These are phyloP conservation scores for Noctua fimbriata DNA, from an alignment of 2,888 invertebrate genomes.

Conservation along the genomic window DNA sequence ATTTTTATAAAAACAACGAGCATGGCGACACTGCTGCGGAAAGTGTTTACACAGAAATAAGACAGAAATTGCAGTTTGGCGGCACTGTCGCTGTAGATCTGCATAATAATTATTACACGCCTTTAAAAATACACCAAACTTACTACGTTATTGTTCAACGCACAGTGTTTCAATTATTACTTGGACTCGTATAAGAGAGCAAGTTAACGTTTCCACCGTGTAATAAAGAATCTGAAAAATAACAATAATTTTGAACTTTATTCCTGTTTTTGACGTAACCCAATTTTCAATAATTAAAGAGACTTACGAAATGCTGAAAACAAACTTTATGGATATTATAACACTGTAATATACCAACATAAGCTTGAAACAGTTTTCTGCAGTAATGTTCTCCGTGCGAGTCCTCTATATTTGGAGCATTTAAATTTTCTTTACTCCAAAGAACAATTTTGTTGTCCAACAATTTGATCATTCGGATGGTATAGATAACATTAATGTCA, in stretches of 20 bases:
- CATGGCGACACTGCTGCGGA: too few species aligned
- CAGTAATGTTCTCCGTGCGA: neutral
- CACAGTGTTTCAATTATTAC: neutral
- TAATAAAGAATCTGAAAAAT: slow-evolving; percentile 22
- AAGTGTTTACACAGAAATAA: too few species aligned
- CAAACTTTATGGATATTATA: slow-evolving; percentile 4
- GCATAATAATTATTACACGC: too few species aligned
- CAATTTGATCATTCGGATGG: too few species aligned
- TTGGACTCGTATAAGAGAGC: slow-evolving; percentile 4
- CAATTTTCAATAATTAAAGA: neutral
- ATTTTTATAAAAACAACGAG: too few species aligned
- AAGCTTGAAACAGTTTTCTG: slow-evolving; percentile 18
- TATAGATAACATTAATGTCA: too few species aligned
- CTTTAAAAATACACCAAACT: neutral
- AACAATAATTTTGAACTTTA: too few species aligned
- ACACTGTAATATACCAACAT: slow-evolving; percentile 23
- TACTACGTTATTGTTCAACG: neutral
- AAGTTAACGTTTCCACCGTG: neutral
- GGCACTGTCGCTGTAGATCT: too few species aligned
- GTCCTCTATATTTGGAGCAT: neutral
- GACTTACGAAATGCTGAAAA: slow-evolving; percentile 32
- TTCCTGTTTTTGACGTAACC: neutral
- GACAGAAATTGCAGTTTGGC: too few species aligned
- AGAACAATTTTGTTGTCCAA: neutral
- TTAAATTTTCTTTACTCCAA: slow-evolving; percentile 1